Percentiles rank a stretch among this genome's conserved stretches.
Evolutionary conservation across 2,888 invertebrate species (phyloP).

Genomic region (Drosophila fungiperda): DNA sequence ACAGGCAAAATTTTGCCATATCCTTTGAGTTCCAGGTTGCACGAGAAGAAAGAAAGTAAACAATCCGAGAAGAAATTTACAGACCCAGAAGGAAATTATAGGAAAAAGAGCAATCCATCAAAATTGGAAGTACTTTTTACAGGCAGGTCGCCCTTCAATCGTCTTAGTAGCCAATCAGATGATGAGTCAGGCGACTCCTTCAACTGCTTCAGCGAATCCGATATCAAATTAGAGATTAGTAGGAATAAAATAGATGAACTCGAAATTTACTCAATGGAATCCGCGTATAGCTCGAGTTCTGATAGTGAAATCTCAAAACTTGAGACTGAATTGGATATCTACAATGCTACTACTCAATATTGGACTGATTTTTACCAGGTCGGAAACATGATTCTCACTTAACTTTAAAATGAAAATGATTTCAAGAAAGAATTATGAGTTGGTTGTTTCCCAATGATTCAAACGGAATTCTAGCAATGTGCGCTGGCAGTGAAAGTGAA

Average conservation of each 20-base stretch:
- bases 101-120: too few species aligned
- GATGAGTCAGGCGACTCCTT: background rate
- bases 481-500: constrained; percentile 41
- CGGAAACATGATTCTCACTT: constrained; percentile 25
- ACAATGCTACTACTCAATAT: background rate
- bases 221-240: background rate
- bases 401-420: constrained; percentile 21
- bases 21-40: background rate
- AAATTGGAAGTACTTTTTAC: background rate
- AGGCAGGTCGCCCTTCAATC: background rate
- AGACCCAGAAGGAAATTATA: background rate
- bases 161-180: background rate
- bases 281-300: background rate
- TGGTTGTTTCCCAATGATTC: background rate
- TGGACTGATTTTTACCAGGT: constrained; percentile 30
- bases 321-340: background rate
- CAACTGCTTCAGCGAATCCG: background rate
- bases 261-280: background rate
- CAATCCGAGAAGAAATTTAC: background rate
- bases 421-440: background rate
- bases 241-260: fast-evolving
- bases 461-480: constrained; percentile 46
- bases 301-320: background rate
- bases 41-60: background rate
- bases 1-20: background rate